Evolutionary conservation across 1,140 invertebrate genomes (phyloP).

Genomic region (Sarcophaga bullata): DNA sequence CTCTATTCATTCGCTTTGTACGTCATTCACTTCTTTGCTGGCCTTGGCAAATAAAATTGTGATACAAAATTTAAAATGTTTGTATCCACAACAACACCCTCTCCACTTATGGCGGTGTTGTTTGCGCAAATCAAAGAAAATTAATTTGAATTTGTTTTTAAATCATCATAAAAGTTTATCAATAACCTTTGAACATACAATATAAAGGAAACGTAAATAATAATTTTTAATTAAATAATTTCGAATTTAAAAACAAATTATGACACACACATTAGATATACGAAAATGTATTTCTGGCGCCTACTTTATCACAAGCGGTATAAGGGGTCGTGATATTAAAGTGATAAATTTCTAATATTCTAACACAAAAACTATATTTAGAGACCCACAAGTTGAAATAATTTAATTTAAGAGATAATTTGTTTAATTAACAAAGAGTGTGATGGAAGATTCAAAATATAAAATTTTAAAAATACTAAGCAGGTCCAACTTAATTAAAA

Average conservation of each 20-base stretch:
- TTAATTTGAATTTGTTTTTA: neutral
- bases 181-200: neutral
- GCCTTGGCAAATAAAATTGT: too few relatives aligned
- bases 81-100: neutral
- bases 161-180: neutral
- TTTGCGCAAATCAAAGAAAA: neutral
- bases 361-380: too few relatives aligned
- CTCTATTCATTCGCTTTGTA: too few relatives aligned
- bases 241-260: neutral
- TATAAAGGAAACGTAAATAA: neutral
- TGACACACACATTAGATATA: neutral
- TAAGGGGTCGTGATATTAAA: neutral
- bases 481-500: too few relatives aligned
- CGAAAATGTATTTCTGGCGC: neutral
- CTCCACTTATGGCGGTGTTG: neutral
- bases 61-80: neutral
- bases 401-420: too few relatives aligned
- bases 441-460: too few relatives aligned
- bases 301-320: neutral
- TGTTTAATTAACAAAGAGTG: too few relatives aligned
- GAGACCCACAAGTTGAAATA: too few relatives aligned
- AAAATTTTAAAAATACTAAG: too few relatives aligned
- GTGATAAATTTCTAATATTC: neutral
- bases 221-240: neutral
- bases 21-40: too few relatives aligned